A percentile compares a stretch with the other conserved stretches of the same genome.
Evolutionary conservation across 1,140 invertebrate genomes (phyloP).

Genomic region (Drosophila takahashii): DNA sequence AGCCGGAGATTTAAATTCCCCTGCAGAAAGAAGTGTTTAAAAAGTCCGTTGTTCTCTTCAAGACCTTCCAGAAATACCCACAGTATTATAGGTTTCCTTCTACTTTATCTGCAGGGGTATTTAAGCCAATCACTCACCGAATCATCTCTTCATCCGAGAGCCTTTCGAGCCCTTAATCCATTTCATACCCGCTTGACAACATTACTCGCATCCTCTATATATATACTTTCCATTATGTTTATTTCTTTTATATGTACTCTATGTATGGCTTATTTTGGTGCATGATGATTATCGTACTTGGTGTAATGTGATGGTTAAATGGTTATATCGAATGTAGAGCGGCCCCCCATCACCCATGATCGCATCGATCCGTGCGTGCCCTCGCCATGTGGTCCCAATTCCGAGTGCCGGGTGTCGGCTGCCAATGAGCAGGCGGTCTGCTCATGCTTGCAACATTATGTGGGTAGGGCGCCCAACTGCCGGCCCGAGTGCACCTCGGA

Average conservation of each 20-base stretch:
- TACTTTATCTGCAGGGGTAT: slow-evolving; percentile 25
- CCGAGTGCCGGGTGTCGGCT: slow-evolving; percentile 89
- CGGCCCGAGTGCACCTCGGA: slow-evolving; percentile 91
- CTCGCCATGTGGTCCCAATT: slow-evolving; percentile 93
- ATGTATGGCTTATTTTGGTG: slow-evolving; percentile 74
- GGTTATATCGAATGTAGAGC: slow-evolving; percentile 78
- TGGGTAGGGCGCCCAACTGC: slow-evolving; percentile 91
- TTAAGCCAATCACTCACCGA: slow-evolving; percentile 16
- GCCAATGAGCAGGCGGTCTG: slow-evolving; percentile 88
- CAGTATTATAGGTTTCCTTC: too few species aligned
- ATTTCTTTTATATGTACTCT: slow-evolving; percentile 71
- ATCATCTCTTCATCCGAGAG: slow-evolving; percentile 10
- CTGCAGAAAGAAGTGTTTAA: slow-evolving; percentile 12
- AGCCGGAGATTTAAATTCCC: slow-evolving; percentile 35
- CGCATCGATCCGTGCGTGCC: slow-evolving; percentile 89
- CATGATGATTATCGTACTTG: slow-evolving; percentile 64
- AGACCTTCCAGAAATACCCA: too few species aligned
- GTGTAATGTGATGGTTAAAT: slow-evolving; percentile 53
- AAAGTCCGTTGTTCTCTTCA: too few species aligned
- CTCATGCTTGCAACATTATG: slow-evolving; percentile 89
- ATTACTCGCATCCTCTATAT: slow-evolving; percentile 31
- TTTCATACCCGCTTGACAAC: slow-evolving; percentile 44
- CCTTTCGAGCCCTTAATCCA: slow-evolving; percentile 16
- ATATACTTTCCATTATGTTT: slow-evolving; percentile 48
- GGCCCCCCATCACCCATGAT: slow-evolving; percentile 79